These are phyloP conservation scores for Callyntrura sp. DNA, from an alignment of 2,888 invertebrate genomes.

Conservation along the genomic window DNA sequence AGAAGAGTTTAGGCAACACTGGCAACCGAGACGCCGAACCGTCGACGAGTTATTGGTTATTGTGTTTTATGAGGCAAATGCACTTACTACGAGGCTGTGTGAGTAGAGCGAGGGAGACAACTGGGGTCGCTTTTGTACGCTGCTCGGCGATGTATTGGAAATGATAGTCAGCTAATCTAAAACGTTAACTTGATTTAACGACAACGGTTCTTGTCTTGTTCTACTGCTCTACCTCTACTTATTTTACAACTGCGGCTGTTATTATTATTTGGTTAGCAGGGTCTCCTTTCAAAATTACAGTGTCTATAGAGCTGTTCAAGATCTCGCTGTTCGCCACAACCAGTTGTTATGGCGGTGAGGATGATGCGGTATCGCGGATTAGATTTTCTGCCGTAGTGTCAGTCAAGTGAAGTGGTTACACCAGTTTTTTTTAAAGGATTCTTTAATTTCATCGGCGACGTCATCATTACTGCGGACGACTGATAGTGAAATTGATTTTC, in stretches of 20 bases:
- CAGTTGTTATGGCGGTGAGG: background rate
- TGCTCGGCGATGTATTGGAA: background rate
- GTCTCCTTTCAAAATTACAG: too few species aligned
- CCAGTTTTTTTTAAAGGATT: slow-evolving; percentile 28
- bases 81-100: too few species aligned
- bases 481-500: slow-evolving; percentile 31
- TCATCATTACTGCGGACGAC: background rate
- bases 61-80: background rate
- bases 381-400: background rate
- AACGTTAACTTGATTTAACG: background rate
- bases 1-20: too few species aligned
- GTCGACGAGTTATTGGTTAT: background rate
- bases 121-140: background rate
- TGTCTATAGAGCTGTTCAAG: too few species aligned
- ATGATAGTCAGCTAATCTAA: too few species aligned
- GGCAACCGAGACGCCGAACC: too few species aligned
- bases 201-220: background rate
- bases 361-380: background rate
- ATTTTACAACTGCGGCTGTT: too few species aligned
- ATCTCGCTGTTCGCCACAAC: too few species aligned
- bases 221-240: too few species aligned
- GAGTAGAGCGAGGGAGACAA: background rate
- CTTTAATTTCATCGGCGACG: background rate
- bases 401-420: slow-evolving; percentile 32
- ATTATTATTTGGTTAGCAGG: too few species aligned